Percentiles rank a stretch among this genome's conserved stretches.
phyloP scores from a whole-genome alignment of 2,113 vertebrate genomes.

The Sitta europaea region DNA sequence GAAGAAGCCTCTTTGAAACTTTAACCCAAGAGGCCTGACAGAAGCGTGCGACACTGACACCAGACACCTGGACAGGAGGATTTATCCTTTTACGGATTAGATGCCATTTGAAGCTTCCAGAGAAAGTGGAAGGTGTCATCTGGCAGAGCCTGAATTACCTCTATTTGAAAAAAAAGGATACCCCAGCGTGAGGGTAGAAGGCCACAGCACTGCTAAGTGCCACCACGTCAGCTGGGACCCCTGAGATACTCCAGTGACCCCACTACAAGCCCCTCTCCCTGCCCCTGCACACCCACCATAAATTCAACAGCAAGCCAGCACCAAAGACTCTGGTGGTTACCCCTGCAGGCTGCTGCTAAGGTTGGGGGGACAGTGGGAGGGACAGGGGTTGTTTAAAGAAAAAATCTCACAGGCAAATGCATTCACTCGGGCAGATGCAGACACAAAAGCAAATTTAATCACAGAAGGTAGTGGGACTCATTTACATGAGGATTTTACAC shows the following conservation, averaged over 20 bases:
- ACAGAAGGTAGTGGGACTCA: not conserved
- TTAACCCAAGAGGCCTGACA: not conserved
- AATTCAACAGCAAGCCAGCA: not conserved
- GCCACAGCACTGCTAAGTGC: not conserved
- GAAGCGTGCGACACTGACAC: not conserved
- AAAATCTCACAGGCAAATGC: not conserved
- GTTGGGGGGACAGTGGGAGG: rapidly evolving
- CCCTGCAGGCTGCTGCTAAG: not conserved
- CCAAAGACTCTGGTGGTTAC: not conserved
- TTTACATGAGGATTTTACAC: not conserved
- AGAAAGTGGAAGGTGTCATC: not conserved
- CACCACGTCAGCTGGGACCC: not conserved
- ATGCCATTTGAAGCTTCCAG: not conserved
- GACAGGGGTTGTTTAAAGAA: not conserved
- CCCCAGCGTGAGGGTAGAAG: not conserved
- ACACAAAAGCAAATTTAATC: not conserved
- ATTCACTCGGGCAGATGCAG: not conserved
- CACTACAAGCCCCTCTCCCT: not conserved
- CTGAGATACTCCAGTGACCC: not conserved
- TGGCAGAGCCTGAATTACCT: not conserved
- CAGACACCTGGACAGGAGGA: not conserved
- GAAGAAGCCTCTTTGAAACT: not conserved
- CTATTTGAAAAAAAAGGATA: not conserved
- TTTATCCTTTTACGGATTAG: not conserved
- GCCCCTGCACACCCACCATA: not conserved